Conservation (phyloP, 1,140 invertebrate species). For the Lanistes nyassanus region DNA sequence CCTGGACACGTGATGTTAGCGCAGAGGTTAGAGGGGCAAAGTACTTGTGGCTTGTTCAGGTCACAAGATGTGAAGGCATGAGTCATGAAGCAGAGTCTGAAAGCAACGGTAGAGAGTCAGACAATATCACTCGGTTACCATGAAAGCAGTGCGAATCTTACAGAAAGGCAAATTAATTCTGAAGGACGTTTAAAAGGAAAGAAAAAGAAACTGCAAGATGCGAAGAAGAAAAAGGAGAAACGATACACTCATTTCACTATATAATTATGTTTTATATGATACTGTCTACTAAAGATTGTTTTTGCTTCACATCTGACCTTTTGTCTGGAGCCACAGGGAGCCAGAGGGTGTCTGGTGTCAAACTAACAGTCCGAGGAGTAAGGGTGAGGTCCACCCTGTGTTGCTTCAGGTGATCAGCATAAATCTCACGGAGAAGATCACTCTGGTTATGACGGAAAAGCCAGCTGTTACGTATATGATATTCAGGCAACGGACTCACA, state of each 20-base stretch:
- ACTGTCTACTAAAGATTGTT: too few relatives aligned
- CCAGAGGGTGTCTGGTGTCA: slow-evolving; percentile 49
- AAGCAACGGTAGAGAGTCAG: slow-evolving; percentile 12
- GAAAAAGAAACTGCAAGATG: neutral
- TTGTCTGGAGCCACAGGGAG: slow-evolving; percentile 54
- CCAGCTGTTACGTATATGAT: slow-evolving; percentile 52
- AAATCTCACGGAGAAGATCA: slow-evolving; percentile 41
- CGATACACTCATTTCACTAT: too few relatives aligned
- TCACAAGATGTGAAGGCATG: slow-evolving; percentile 54
- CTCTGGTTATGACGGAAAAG: slow-evolving; percentile 46
- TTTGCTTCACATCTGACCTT: slow-evolving; percentile 39
- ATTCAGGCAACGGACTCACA: slow-evolving; percentile 40
- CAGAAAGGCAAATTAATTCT: neutral
- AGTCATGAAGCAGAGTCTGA: slow-evolving; percentile 54
- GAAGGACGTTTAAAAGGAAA: neutral
- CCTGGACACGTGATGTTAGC: slow-evolving; percentile 51
- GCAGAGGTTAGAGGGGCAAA: slow-evolving; percentile 53
- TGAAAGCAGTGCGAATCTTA: neutral
- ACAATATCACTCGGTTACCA: neutral
- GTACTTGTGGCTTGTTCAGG: slow-evolving; percentile 46
- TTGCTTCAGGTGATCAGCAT: slow-evolving; percentile 31
- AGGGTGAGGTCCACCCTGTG: slow-evolving; percentile 29
- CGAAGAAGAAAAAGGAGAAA: neutral
- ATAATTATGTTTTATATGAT: too few relatives aligned
- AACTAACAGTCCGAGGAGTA: slow-evolving; percentile 36